Percentiles rank a stretch among this genome's conserved stretches.
Conservation (phyloP, 2,888 invertebrate genomes). For the Hirtodrosophila alboralis region DNA sequence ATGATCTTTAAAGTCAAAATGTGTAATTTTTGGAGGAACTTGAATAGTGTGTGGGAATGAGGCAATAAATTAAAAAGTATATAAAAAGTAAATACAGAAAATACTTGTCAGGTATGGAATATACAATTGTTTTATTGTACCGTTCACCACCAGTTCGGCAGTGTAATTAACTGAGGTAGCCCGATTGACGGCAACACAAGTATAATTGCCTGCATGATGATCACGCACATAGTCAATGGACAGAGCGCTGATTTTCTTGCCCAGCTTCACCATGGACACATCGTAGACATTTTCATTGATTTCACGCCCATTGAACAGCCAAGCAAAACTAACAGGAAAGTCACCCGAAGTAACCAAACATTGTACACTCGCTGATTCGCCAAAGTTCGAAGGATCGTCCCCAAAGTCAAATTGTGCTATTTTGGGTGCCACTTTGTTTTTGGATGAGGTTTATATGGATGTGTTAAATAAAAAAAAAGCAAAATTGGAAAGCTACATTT, state of each 20-base stretch:
- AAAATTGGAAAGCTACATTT: slow-evolving; percentile 23
- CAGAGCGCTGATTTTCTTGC: slow-evolving; percentile 87
- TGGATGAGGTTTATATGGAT: slow-evolving; percentile 2
- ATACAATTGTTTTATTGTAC: slow-evolving; percentile 70
- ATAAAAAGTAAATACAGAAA: too few species aligned
- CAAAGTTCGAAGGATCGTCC: slow-evolving; percentile 87
- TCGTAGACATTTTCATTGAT: slow-evolving; percentile 85
- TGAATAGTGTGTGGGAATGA: not conserved
- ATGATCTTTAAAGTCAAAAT: slow-evolving; percentile 89
- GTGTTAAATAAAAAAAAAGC: slow-evolving; percentile 18
- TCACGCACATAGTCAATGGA: slow-evolving; percentile 89
- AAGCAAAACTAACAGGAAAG: slow-evolving; percentile 87
- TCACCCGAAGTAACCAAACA: slow-evolving; percentile 88
- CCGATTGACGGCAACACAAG: slow-evolving; percentile 88
- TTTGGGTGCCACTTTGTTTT: slow-evolving; percentile 88
- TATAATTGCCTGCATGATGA: slow-evolving; percentile 89
- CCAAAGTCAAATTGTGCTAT: slow-evolving; percentile 89
- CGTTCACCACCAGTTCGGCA: slow-evolving; percentile 87
- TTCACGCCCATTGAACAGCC: slow-evolving; percentile 86
- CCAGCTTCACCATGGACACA: slow-evolving; percentile 85
- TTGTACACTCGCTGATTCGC: slow-evolving; percentile 87
- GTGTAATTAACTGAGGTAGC: slow-evolving; percentile 87
- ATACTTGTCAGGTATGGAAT: too few species aligned
- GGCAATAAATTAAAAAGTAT: slow-evolving; percentile 16
- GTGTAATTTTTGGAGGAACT: slow-evolving; percentile 91